Evolutionary conservation across 1,140 invertebrate species (phyloP).

Genomic region (Brachionus asplanchnoidis): DNA sequence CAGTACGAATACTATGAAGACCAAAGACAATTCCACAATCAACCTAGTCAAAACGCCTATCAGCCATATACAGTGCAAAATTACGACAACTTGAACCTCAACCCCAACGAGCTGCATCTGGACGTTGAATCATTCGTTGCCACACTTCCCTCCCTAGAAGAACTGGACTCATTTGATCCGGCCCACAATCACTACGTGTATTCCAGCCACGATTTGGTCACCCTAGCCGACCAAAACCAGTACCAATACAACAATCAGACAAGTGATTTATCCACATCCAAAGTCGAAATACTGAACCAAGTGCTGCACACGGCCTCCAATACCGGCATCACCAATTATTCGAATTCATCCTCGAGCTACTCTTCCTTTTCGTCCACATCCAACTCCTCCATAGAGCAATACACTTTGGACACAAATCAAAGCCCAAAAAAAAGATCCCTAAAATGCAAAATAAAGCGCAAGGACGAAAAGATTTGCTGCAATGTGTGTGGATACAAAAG

Average conservation of each 20-base stretch:
- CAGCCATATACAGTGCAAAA: background rate
- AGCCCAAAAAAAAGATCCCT: background rate
- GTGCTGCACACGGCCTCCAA: background rate
- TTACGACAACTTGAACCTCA: background rate
- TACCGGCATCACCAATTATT: background rate
- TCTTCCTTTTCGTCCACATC: background rate
- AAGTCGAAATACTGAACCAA: background rate
- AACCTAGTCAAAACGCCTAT: background rate
- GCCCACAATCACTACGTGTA: background rate
- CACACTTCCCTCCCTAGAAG: background rate
- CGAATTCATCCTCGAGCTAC: background rate
- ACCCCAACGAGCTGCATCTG: conserved; percentile 8
- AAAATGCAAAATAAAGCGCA: conserved; percentile 20
- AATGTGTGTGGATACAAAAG: conserved; percentile 37
- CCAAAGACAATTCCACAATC: background rate
- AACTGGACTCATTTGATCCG: background rate
- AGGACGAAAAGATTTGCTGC: conserved; percentile 40
- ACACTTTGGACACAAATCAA: background rate
- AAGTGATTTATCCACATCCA: background rate
- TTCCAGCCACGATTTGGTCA: background rate
- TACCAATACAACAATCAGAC: background rate
- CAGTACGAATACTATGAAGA: background rate
- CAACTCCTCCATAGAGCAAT: background rate
- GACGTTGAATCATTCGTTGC: conserved; percentile 26
- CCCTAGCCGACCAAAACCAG: background rate